phyloP scores from a whole-genome alignment of 2,113 vertebrate genomes.

The Erythrolamprus reginae region DNA sequence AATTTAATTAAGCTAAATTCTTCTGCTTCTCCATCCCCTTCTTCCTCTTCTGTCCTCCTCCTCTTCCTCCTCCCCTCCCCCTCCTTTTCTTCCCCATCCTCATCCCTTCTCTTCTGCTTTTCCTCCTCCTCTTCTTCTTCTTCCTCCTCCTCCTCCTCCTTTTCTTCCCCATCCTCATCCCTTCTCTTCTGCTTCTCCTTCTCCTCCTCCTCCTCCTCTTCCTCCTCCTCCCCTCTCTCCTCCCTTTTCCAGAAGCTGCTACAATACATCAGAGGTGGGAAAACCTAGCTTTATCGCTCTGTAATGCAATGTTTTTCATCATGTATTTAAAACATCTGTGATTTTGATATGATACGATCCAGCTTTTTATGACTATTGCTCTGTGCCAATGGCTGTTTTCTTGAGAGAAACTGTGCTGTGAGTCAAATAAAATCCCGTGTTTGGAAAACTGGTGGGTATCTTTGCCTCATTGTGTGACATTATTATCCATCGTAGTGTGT shows the following conservation, averaged over 20 bases:
- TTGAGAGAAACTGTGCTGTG: slow-evolving; percentile 55
- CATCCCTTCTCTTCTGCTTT: background rate
- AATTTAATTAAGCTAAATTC: too few relatives aligned
- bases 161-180: background rate
- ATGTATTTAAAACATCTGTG: slow-evolving; percentile 28
- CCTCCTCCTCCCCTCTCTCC: background rate
- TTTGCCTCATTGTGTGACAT: too few relatives aligned
- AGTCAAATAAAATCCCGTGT: slow-evolving; percentile 36
- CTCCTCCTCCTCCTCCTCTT: too few relatives aligned
- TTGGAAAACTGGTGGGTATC: background rate
- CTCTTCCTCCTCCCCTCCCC: background rate
- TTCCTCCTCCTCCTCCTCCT: background rate
- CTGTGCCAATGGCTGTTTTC: slow-evolving; percentile 43
- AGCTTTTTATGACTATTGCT: slow-evolving; percentile 15
- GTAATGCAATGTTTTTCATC: slow-evolving; percentile 40
- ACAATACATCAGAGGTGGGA: slow-evolving; percentile 17
- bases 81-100: too few relatives aligned
- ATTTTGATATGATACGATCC: slow-evolving; percentile 34
- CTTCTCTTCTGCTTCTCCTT: background rate
- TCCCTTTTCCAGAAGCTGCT: slow-evolving; percentile 20
- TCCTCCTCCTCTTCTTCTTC: background rate
- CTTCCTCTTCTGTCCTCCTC: too few relatives aligned
- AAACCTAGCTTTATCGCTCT: slow-evolving; percentile 50
- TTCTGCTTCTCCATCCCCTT: too few relatives aligned
- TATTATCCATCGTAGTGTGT: background rate